These are phyloP conservation scores for Dromaius novaehollandiae DNA, from an alignment of 2,113 vertebrate genomes.

Conservation along the genomic window DNA sequence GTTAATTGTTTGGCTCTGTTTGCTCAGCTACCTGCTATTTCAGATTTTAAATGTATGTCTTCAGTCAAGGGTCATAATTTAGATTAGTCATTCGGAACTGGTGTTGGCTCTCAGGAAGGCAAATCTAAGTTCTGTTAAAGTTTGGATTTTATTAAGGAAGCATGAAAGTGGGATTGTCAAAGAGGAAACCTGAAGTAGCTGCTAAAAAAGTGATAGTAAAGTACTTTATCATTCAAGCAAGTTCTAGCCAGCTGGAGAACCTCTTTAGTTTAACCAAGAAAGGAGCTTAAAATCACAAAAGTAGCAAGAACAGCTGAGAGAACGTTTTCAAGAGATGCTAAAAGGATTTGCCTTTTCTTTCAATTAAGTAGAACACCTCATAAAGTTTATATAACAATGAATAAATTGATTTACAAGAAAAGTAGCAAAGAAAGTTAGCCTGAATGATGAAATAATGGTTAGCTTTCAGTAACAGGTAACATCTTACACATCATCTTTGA, in stretches of 20 bases:
- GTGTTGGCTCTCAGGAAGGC: neutral
- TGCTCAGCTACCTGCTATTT: neutral
- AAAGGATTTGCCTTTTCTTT: neutral
- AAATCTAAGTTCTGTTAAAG: neutral
- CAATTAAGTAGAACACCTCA: neutral
- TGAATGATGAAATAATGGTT: neutral
- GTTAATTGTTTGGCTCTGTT: neutral
- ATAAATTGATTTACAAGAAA: neutral
- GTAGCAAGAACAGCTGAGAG: neutral
- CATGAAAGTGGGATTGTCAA: neutral
- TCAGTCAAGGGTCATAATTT: neutral
- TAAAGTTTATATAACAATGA: neutral
- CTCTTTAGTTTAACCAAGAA: neutral
- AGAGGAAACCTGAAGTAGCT: neutral
- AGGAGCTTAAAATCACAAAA: neutral
- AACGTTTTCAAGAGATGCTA: neutral
- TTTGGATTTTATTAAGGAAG: constrained; percentile 14
- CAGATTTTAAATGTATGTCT: neutral
- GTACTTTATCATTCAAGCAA: neutral
- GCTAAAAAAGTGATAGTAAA: neutral
- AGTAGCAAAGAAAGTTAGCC: neutral
- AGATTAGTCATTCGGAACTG: neutral
- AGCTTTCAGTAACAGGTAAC: neutral
- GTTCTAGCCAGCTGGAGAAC: neutral
- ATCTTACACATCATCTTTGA: neutral